phyloP scores from a whole-genome alignment of 2,797 vertebrate genomes.

The Pteropus rufus region DNA sequence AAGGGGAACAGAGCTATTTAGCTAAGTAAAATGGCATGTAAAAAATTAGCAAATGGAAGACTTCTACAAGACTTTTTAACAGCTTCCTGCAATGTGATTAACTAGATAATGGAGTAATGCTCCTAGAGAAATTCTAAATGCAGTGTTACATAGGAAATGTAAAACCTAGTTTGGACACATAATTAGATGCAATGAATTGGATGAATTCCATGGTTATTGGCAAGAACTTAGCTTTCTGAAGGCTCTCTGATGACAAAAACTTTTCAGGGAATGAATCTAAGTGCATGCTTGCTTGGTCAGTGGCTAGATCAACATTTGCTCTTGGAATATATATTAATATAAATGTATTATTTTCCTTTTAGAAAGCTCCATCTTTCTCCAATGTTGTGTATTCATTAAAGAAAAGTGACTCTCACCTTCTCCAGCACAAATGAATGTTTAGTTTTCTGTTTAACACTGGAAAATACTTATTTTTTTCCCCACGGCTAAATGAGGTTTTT shows the following conservation, averaged over 20 bases:
- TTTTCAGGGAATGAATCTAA: background rate
- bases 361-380: background rate
- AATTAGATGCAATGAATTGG: background rate
- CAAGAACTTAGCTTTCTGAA: slow-evolving; percentile 23
- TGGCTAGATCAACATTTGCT: background rate
- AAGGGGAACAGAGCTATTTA: background rate
- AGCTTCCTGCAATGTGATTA: slow-evolving; percentile 17
- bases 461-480: background rate
- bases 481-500: background rate
- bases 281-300: background rate
- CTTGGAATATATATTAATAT: background rate
- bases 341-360: background rate
- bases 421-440: background rate
- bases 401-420: background rate
- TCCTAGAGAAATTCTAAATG: background rate
- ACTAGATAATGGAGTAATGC: background rate
- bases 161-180: background rate
- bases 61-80: background rate
- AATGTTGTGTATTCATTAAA: background rate
- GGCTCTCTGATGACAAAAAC: background rate
- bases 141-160: slow-evolving; percentile 6
- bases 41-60: background rate
- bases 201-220: background rate
- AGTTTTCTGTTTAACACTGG: background rate
- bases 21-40: background rate